These are phyloP conservation scores for Chrysolina americana DNA, from an alignment of 2,888 invertebrate genomes.

Conservation along the genomic window DNA sequence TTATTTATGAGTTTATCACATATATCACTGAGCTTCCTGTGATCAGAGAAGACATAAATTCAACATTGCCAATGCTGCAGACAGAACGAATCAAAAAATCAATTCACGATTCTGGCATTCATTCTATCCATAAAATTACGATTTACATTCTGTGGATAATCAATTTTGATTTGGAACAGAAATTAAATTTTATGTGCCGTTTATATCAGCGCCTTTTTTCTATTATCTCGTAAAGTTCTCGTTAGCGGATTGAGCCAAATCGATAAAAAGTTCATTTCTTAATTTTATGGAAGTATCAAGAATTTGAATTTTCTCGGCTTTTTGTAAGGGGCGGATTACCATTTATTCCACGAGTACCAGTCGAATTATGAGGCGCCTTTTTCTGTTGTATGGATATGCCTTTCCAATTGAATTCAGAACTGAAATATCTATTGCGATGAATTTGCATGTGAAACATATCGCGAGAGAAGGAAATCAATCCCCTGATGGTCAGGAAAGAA, in stretches of 20 bases:
- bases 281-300: constrained; percentile 12
- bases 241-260: constrained; percentile 20
- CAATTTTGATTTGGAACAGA: constrained; percentile 35
- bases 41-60: constrained; percentile 25
- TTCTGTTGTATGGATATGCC: neutral
- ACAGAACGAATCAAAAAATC: constrained; percentile 46
- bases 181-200: constrained; percentile 35
- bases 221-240: constrained; percentile 19
- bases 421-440: no score
- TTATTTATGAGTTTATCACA: no score
- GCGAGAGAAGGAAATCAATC: no score
- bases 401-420: no score
- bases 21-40: no score
- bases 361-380: neutral
- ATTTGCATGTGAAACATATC: no score
- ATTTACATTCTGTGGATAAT: constrained; percentile 35
- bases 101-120: constrained; percentile 43
- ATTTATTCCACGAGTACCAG: neutral
- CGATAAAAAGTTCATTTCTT: constrained; percentile 25
- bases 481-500: no score
- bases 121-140: constrained; percentile 42
- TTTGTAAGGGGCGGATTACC: neutral
- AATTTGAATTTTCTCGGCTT: constrained; percentile 7
- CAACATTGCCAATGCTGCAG: constrained; percentile 41
- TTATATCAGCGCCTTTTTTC: constrained; percentile 32